Base-by-base conservation (phyloP, 1,140 invertebrate species). In the honey bee (Apis mellifera) region DNA sequence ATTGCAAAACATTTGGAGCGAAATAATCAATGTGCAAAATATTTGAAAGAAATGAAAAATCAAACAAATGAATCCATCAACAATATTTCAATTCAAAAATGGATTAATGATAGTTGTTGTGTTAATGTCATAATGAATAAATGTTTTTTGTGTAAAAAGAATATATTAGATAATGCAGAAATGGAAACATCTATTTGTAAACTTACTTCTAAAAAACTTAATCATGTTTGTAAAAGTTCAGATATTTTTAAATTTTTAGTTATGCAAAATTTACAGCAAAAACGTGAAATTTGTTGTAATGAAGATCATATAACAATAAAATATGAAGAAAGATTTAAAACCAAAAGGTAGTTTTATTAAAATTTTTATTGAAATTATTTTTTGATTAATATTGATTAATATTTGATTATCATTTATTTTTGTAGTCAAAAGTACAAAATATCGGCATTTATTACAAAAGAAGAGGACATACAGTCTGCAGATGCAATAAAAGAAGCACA, bases 381-480 rank as follows among this genome's bases (percentile, higher is more conserved):
- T 5, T 0, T 23, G 59, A 5, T 17, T 62, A 60, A 76, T 8
- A 54, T 26, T 15, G 32, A 42, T 42, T 42, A 42, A 42, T 42
- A 42, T 42, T 42, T 42, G 32, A 42, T 42, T 42, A 42, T 42
- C 0, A 42, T 59, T 48, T 50, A 9, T 42, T 19, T 70, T 78
- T n/a, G 54, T 48, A 86, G 32, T 52, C 21, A 76, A 60, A 74
- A 85, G 75, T 89, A 93, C 72, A 91, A 93, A 90, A 94, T 94
- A 55, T 94, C 94, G 72, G 94, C 95, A 91, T 82, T 94, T 23
- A 87, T 82, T 11, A 91, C 92, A n/a, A 84, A 90, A 0, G 91
- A 94, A 87, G 91, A 94, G n/a, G 96, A 96, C 91, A 91, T 92
- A 0, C 91, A 93, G 69, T 95, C 96, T 2, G 86, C 96, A 1